phyloP scores from a whole-genome alignment of 2,888 invertebrate species.

The Parascotia fuliginaria region DNA sequence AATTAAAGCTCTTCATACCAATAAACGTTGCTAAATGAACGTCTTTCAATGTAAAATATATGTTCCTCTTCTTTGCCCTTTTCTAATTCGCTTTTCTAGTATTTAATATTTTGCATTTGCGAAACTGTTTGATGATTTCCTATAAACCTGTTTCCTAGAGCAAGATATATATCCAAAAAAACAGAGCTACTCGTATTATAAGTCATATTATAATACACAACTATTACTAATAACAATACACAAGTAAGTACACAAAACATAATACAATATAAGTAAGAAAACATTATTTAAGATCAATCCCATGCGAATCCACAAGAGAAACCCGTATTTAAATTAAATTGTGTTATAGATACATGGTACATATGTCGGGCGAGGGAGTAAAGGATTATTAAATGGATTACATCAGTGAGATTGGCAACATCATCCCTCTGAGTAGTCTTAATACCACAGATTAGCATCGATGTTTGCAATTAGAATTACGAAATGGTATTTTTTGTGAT shows the following conservation, averaged over 20 bases:
- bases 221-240: too few relatives aligned
- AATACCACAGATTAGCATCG: background rate
- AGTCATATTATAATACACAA: too few relatives aligned
- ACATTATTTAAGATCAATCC: too few relatives aligned
- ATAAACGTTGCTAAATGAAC: constrained; percentile 41
- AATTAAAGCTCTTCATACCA: constrained; percentile 40
- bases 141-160: too few relatives aligned
- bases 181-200: too few relatives aligned
- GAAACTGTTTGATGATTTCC: too few relatives aligned
- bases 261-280: too few relatives aligned
- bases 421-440: background rate
- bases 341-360: background rate
- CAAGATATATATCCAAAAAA: too few relatives aligned
- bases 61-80: constrained; percentile 25
- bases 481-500: too few relatives aligned
- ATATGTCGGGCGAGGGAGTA: background rate
- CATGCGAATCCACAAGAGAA: background rate
- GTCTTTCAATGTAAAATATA: constrained; percentile 48
- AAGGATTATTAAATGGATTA: constrained; percentile 4
- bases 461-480: background rate
- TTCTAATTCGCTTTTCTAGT: constrained; percentile 19
- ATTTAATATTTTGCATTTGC: too few relatives aligned
- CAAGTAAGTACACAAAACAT: too few relatives aligned
- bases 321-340: background rate
- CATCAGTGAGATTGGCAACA: background rate